phyloP scores from a whole-genome alignment of 2,888 invertebrate species.

The Syrista parreyssii region DNA sequence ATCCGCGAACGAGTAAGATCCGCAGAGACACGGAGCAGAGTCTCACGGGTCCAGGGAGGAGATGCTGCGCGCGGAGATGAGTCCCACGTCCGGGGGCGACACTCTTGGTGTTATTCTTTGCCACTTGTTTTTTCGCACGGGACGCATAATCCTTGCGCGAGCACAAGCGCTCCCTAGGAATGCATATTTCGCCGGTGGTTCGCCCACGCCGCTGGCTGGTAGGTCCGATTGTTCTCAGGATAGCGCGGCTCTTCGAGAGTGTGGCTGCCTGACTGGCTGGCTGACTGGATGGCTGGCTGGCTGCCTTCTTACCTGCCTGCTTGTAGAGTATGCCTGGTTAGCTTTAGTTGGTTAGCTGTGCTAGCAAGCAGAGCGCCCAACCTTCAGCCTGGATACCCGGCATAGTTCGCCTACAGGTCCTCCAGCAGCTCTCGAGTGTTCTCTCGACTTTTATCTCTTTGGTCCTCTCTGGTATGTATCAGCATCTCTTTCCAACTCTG shows the following conservation, averaged over 20 bases:
- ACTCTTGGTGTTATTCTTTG: background rate
- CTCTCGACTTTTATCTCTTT: slow-evolving; percentile 1
- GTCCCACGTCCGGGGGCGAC: background rate
- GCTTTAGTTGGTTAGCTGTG: slow-evolving; percentile 42
- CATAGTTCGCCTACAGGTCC: slow-evolving; percentile 64
- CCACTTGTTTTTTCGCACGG: background rate
- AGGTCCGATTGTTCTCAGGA: slow-evolving; percentile 64
- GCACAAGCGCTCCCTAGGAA: slow-evolving; percentile 46
- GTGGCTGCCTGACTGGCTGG: slow-evolving; percentile 21
- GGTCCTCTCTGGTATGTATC: slow-evolving; percentile 9
- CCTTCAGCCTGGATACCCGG: slow-evolving; percentile 62
- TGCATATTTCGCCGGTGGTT: slow-evolving; percentile 53
- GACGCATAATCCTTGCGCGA: slow-evolving; percentile 36
- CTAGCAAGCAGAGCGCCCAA: slow-evolving; percentile 45
- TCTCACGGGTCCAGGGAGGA: background rate
- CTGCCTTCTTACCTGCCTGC: slow-evolving; percentile 14
- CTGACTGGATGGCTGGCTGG: slow-evolving; percentile 4
- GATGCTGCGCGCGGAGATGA: background rate
- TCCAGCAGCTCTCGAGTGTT: slow-evolving; percentile 12
- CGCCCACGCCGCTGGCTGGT: slow-evolving; percentile 58
- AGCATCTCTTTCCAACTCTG: slow-evolving; percentile 2
- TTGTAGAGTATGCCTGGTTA: slow-evolving; percentile 7
- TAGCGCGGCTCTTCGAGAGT: slow-evolving; percentile 32
- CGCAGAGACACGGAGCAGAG: too few species aligned
- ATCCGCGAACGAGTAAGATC: background rate